These are phyloP conservation scores for Prionailurus bengalensis DNA, from an alignment of 2,113 vertebrate genomes.

Conservation along the genomic window DNA sequence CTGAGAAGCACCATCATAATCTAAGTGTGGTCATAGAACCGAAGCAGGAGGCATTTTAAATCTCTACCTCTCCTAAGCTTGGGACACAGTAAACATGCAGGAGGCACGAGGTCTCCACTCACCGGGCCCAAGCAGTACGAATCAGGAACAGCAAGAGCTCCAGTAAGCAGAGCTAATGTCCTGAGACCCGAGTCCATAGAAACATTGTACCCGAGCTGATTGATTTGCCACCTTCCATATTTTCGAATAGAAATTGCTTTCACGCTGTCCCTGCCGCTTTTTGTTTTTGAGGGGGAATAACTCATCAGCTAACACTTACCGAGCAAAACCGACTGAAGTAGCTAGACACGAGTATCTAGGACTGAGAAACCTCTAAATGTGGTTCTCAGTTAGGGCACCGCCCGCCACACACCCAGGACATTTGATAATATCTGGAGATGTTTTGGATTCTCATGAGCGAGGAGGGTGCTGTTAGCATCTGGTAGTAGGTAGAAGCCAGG, in stretches of 20 bases:
- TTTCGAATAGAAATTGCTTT: not conserved
- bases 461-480: not conserved
- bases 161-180: not conserved
- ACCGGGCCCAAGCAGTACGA: not conserved
- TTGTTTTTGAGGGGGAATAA: not conserved
- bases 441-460: not conserved
- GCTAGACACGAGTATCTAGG: not conserved
- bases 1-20: not conserved
- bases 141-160: not conserved
- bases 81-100: not conserved
- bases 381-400: not conserved
- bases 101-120: not conserved
- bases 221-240: not conserved
- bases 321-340: not conserved
- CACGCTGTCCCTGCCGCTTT: not conserved
- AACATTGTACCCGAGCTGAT: not conserved
- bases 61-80: not conserved
- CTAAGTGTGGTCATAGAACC: not conserved
- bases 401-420: not conserved
- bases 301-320: not conserved
- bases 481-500: not conserved
- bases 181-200: not conserved
- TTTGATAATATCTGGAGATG: not conserved
- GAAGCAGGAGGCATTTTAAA: constrained; percentile 6
- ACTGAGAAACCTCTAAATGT: not conserved